phyloP scores from a whole-genome alignment of 2,888 invertebrate species.

The Temnothorax unifasciatus region DNA sequence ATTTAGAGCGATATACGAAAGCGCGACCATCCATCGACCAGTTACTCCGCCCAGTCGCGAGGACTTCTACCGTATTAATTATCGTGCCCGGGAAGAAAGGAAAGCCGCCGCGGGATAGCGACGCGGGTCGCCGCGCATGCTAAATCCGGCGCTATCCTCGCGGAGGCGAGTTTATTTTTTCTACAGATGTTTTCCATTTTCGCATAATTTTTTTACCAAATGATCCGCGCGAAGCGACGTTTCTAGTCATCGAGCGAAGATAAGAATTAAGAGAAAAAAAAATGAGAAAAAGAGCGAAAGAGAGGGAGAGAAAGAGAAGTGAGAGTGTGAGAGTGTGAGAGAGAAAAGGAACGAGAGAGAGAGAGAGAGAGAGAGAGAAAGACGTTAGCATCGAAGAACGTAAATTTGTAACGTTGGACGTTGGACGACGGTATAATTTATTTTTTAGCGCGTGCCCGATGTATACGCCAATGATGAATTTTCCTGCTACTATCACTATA shows the following conservation, averaged over 20 bases:
- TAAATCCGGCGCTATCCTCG: slow-evolving; percentile 54
- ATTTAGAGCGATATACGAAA: slow-evolving; percentile 56
- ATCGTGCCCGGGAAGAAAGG: slow-evolving; percentile 65
- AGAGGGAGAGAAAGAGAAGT: slow-evolving; percentile 31
- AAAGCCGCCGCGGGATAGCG: slow-evolving; percentile 61
- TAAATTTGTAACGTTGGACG: slow-evolving; percentile 76
- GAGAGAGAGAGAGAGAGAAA: slow-evolving; percentile 38
- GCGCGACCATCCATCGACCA: slow-evolving; percentile 77
- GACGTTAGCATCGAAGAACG: slow-evolving; percentile 50
- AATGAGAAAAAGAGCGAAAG: slow-evolving; percentile 50
- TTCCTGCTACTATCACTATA: slow-evolving; percentile 50
- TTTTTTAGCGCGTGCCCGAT: slow-evolving; percentile 80
- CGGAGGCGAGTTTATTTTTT: slow-evolving; percentile 81
- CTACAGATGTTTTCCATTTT: slow-evolving; percentile 80
- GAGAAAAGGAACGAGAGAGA: slow-evolving; percentile 16
- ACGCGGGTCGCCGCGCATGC: neutral
- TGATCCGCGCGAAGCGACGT: slow-evolving; percentile 82
- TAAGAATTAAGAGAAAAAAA: slow-evolving; percentile 68
- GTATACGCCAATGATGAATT: slow-evolving; percentile 65
- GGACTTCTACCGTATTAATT: slow-evolving; percentile 71
- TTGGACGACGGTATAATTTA: slow-evolving; percentile 82
- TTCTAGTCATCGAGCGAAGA: slow-evolving; percentile 83
- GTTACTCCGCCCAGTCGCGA: slow-evolving; percentile 82
- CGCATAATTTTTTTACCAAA: slow-evolving; percentile 85
- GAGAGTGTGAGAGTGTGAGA: slow-evolving; percentile 1